These are phyloP conservation scores for Pelobates fuscus DNA, from an alignment of 2,113 vertebrate genomes.

Conservation along the genomic window DNA sequence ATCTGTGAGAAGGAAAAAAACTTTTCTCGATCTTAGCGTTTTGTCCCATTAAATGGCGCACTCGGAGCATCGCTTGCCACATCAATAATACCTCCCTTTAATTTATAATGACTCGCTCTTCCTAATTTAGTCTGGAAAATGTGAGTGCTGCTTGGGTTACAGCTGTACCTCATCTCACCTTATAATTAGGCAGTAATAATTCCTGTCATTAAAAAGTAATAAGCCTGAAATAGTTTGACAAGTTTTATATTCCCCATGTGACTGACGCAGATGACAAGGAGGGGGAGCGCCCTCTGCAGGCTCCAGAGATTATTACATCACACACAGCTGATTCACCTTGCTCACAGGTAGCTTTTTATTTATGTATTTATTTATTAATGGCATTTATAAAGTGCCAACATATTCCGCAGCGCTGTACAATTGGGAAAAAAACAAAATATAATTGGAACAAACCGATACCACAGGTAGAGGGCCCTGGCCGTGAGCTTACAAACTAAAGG, in stretches of 20 bases:
- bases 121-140: constrained; percentile 55
- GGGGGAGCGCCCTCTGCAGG: too few relatives aligned
- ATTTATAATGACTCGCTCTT: constrained; percentile 55
- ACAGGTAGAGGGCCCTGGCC: too few relatives aligned
- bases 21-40: background rate
- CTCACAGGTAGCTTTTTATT: too few relatives aligned
- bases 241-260: constrained; percentile 51
- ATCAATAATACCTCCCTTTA: constrained; percentile 34
- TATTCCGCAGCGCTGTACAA: too few relatives aligned
- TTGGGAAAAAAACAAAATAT: too few relatives aligned
- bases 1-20: constrained; percentile 64
- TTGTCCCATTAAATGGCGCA: background rate
- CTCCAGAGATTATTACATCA: too few relatives aligned
- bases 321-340: too few relatives aligned
- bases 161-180: constrained; percentile 52
- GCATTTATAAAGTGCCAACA: too few relatives aligned
- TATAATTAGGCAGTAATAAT: constrained; percentile 70
- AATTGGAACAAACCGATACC: too few relatives aligned
- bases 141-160: constrained; percentile 8
- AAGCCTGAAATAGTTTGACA: constrained; percentile 67
- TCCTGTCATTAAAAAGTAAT: constrained; percentile 71
- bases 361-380: too few relatives aligned
- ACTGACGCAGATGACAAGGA: background rate
- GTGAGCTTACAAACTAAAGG: too few relatives aligned
- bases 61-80: background rate